A percentile compares a stretch with the other conserved stretches of the same genome.
These are phyloP conservation scores for Pseudonaja textilis DNA, from an alignment of 2,113 vertebrate genomes.

Conservation along the genomic window DNA sequence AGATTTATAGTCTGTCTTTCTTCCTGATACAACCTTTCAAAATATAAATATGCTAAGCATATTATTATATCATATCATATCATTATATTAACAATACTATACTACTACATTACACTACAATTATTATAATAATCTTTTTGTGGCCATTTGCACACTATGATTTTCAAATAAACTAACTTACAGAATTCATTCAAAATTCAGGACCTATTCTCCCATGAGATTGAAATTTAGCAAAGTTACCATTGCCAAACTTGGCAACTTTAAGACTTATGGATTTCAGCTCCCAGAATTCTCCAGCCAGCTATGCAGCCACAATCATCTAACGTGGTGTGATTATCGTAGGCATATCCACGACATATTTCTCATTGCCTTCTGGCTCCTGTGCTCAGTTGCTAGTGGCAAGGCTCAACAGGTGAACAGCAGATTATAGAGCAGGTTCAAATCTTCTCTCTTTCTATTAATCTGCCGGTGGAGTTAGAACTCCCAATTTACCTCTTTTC, in stretches of 20 bases:
- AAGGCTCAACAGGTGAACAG: neutral
- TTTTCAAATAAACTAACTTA: neutral
- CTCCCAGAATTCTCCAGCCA: no score
- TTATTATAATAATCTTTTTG: neutral
- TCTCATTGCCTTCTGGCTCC: neutral
- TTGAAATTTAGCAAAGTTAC: neutral
- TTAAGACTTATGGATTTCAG: no score
- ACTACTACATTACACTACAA: no score
- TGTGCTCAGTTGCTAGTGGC: neutral
- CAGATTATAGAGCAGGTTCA: neutral
- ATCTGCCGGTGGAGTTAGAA: no score
- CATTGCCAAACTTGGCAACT: neutral
- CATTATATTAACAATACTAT: no score
- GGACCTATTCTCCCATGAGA: neutral
- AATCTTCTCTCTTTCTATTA: neutral
- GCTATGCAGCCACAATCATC: neutral
- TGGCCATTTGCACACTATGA: neutral
- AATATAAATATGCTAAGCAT: neutral
- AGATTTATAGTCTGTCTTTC: neutral
- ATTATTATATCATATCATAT: neutral
- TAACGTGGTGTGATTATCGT: neutral
- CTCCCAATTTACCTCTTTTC: no score
- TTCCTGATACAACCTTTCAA: neutral
- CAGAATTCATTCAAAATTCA: neutral
- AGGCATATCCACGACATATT: neutral